Evolutionary conservation across 2,888 invertebrate genomes (phyloP).

Genomic region (Cerastoderma edule): DNA sequence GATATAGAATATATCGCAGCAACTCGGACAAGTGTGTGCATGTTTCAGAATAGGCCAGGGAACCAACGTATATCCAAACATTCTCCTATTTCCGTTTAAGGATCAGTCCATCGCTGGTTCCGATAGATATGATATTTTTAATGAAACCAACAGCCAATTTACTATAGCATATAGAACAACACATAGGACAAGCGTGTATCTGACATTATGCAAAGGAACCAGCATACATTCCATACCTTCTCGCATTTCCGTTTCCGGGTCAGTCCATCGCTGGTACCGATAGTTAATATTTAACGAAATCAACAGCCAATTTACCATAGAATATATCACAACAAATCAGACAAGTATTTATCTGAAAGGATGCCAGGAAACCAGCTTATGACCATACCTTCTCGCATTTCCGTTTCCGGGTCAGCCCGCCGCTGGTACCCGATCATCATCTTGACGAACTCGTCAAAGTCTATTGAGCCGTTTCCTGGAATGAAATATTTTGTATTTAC

Average conservation of each 20-base stretch:
- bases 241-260: too few species aligned
- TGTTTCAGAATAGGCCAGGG: too few species aligned
- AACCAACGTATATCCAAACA: too few species aligned
- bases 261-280: not conserved
- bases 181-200: not conserved
- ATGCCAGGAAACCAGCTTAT: not conserved
- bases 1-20: too few species aligned
- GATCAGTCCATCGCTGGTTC: too few species aligned
- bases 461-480: conserved; percentile 64
- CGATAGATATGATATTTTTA: not conserved
- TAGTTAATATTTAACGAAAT: not conserved
- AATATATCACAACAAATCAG: not conserved
- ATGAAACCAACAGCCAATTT: too few species aligned
- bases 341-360: not conserved
- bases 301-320: too few species aligned
- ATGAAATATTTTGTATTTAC: too few species aligned
- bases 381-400: conserved; percentile 63
- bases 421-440: conserved; percentile 65
- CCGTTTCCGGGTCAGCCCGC: conserved; percentile 62
- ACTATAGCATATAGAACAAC: not conserved
- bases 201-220: not conserved
- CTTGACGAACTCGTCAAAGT: conserved; percentile 67
- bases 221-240: conserved; percentile 42
- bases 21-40: too few species aligned
- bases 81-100: too few species aligned